Evolutionary conservation across 2,888 invertebrate genomes (phyloP).

Genomic region (Anodontia alba): DNA sequence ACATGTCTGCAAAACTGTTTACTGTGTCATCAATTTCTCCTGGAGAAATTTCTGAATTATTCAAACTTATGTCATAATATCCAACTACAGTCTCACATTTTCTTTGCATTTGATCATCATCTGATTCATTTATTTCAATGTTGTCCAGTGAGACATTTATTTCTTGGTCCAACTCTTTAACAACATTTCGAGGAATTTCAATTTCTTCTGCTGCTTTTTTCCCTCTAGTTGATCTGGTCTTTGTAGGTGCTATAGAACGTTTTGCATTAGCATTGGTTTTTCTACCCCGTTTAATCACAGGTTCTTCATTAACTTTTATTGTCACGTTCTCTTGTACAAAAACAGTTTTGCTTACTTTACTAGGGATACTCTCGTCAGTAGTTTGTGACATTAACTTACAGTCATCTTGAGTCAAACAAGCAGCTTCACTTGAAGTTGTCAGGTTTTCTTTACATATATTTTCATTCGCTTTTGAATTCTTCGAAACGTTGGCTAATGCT

Average conservation of each 20-base stretch:
- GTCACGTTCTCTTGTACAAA: background rate
- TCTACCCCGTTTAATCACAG: background rate
- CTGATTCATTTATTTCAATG: background rate
- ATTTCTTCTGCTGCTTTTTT: background rate
- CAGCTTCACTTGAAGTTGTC: background rate
- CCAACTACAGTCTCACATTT: background rate
- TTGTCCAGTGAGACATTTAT: background rate
- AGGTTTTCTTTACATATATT: background rate
- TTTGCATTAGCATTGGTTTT: background rate
- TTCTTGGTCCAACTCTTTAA: background rate
- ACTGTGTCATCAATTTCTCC: background rate
- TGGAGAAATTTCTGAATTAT: background rate
- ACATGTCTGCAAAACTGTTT: background rate
- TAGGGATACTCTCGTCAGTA: background rate
- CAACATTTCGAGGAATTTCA: background rate
- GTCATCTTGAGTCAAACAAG: background rate
- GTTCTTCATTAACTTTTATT: background rate
- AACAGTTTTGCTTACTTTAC: background rate
- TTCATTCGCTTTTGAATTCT: background rate
- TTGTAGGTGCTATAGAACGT: background rate
- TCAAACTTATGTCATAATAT: background rate
- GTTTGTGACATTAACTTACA: background rate
- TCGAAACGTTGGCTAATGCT: background rate
- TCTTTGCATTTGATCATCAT: background rate
- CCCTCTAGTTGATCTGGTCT: background rate